phyloP scores from a whole-genome alignment of 2,797 vertebrate genomes.

The Nasua narica region DNA sequence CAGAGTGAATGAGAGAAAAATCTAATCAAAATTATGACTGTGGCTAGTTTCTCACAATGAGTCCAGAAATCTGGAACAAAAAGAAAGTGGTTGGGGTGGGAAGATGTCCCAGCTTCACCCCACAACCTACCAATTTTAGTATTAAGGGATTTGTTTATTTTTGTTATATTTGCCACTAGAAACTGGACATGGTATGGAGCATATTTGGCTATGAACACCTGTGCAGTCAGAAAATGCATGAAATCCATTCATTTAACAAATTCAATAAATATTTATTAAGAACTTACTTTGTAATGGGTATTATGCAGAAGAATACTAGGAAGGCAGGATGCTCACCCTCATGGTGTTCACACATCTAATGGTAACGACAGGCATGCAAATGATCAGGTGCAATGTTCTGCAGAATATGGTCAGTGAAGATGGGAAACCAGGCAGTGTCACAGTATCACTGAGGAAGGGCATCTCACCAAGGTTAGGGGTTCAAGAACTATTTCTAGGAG shows the following conservation, averaged over 20 bases:
- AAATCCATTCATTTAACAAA: neutral
- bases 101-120: neutral
- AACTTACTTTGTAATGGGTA: neutral
- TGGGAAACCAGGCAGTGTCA: rapidly evolving
- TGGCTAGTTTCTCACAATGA: neutral
- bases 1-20: conserved; percentile 42
- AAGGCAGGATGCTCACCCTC: rapidly evolving
- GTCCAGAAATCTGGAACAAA: neutral
- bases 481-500: neutral
- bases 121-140: neutral
- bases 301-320: neutral
- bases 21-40: conserved; percentile 45
- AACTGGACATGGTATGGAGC: neutral
- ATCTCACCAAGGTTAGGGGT: neutral
- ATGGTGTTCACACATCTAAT: rapidly evolving
- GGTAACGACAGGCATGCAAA: rapidly evolving
- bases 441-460: neutral
- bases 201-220: neutral
- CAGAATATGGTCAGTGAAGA: rapidly evolving
- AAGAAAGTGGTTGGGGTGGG: neutral
- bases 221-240: neutral
- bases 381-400: rapidly evolving
- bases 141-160: neutral
- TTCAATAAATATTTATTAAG: neutral
- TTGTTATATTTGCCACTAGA: neutral